phyloP scores from a whole-genome alignment of 2,113 vertebrate genomes.

The Amazona guildingii region DNA sequence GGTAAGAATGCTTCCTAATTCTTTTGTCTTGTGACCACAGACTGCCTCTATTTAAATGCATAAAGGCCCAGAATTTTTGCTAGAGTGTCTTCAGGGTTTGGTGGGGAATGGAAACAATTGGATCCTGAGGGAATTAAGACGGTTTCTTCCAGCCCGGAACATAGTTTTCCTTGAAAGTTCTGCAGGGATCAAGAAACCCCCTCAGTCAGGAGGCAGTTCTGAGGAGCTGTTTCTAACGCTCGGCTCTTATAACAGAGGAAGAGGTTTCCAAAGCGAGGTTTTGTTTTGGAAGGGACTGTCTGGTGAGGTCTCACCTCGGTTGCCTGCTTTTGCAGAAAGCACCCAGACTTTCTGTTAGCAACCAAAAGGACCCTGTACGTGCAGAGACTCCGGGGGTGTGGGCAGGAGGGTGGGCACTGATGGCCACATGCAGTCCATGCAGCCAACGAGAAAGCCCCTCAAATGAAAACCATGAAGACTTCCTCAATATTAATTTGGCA shows the following conservation, averaged over 20 bases:
- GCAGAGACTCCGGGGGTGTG: background rate
- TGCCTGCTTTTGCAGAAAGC: background rate
- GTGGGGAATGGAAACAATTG: background rate
- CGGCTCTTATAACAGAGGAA: background rate
- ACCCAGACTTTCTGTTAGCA: background rate
- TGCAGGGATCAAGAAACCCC: background rate
- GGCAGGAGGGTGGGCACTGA: background rate
- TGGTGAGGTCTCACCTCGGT: background rate
- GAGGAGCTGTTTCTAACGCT: background rate
- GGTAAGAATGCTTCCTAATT: background rate
- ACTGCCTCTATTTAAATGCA: background rate
- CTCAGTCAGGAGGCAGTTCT: background rate
- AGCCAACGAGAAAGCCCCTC: background rate
- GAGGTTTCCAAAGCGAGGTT: background rate
- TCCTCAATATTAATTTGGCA: background rate
- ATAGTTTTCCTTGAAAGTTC: background rate
- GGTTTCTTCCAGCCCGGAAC: background rate
- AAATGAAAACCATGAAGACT: background rate
- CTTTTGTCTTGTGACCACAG: background rate
- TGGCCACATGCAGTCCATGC: background rate
- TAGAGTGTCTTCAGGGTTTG: background rate
- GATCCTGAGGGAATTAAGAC: background rate
- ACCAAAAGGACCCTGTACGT: background rate
- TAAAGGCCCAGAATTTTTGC: background rate
- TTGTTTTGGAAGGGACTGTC: background rate